These are phyloP conservation scores for Liposcelis brunnea DNA, from an alignment of 2,888 invertebrate genomes.

Conservation along the genomic window DNA sequence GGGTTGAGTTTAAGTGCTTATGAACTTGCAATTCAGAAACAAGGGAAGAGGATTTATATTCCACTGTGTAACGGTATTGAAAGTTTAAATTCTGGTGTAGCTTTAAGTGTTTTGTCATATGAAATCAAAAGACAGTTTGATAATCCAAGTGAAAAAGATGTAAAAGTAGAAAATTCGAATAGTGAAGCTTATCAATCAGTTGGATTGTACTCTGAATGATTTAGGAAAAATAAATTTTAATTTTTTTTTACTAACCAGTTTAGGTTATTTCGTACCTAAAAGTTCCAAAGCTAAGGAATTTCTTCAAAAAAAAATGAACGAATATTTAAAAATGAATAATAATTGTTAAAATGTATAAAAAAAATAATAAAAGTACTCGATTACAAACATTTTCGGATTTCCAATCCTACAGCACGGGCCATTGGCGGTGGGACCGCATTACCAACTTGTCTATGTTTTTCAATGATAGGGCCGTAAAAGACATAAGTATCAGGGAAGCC, in stretches of 20 bases:
- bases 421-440: conserved; percentile 79
- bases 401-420: conserved; percentile 54
- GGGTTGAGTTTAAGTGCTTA: conserved; percentile 61
- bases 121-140: conserved; percentile 63
- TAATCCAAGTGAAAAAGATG: not conserved
- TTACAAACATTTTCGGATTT: conserved; percentile 41
- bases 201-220: not conserved
- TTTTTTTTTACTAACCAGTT: no score
- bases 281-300: no score
- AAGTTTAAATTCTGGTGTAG: conserved; percentile 71
- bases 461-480: conserved; percentile 55
- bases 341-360: no score
- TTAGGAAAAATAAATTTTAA: no score
- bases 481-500: conserved; percentile 63
- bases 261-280: no score
- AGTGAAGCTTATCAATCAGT: not conserved
- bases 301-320: no score
- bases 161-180: not conserved
- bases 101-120: conserved; percentile 65
- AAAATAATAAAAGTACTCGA: no score
- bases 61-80: conserved; percentile 61
- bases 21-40: conserved; percentile 35
- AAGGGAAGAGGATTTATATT: conserved; percentile 53
- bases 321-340: no score
- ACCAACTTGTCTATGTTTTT: conserved; percentile 70